Conservation (phyloP, 2,888 invertebrate species). For the Bhutanitis thaidina region DNA sequence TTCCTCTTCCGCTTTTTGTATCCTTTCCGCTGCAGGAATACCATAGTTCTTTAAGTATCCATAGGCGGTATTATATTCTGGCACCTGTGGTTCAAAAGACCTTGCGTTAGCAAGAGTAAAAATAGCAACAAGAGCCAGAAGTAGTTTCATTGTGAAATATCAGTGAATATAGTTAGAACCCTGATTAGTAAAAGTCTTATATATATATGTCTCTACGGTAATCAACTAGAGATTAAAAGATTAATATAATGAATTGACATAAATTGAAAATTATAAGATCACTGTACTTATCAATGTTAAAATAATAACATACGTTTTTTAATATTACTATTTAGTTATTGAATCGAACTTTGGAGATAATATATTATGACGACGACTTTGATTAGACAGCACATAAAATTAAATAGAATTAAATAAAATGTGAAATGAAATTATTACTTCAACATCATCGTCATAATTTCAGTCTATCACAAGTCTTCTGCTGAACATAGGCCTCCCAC, state of each 20-base stretch:
- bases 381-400: too few species aligned
- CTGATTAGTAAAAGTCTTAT: not conserved
- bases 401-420: too few species aligned
- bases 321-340: too few species aligned
- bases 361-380: too few species aligned
- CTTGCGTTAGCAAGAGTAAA: constrained; percentile 29
- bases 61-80: constrained; percentile 30
- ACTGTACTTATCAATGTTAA: not conserved
- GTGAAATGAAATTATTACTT: too few species aligned
- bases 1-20: constrained; percentile 38
- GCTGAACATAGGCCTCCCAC: too few species aligned
- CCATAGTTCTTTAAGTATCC: constrained; percentile 44
- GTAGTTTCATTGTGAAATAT: constrained; percentile 25
- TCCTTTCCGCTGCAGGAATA: constrained; percentile 41
- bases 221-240: not conserved
- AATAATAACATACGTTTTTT: too few species aligned
- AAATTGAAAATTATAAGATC: not conserved
- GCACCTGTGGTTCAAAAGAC: constrained; percentile 22
- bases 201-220: not conserved
- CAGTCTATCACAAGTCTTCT: too few species aligned
- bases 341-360: too few species aligned
- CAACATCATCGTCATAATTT: too few species aligned
- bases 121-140: constrained; percentile 30
- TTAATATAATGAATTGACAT: not conserved
- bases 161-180: not conserved